phyloP scores from a whole-genome alignment of 2,888 invertebrate species.

The Dasypogon diadema region DNA sequence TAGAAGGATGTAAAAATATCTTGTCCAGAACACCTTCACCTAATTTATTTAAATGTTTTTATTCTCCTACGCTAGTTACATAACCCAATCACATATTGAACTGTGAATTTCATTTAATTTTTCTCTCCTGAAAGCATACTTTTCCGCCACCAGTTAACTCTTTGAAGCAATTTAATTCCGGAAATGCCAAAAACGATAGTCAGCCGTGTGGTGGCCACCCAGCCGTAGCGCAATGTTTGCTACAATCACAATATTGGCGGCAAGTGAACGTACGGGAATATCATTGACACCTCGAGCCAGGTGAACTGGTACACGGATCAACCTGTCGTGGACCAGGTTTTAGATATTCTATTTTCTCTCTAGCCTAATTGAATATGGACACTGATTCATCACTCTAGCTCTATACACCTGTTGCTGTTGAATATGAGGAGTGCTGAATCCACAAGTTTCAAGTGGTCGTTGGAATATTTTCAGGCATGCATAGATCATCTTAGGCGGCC shows the following conservation, averaged over 20 bases:
- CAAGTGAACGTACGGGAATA: not conserved
- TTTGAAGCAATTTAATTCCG: slow-evolving; percentile 15
- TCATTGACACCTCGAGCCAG: not conserved
- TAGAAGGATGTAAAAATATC: too few species aligned
- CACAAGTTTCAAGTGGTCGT: too few species aligned
- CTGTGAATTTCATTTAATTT: too few species aligned
- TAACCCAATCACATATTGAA: too few species aligned
- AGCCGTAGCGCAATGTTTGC: not conserved
- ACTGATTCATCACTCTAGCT: not conserved
- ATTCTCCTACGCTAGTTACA: too few species aligned
- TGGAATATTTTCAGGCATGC: too few species aligned
- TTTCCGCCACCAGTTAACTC: not conserved
- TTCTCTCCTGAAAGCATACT: not conserved
- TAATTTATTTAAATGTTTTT: too few species aligned
- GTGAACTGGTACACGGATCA: not conserved
- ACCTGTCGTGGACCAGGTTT: not conserved
- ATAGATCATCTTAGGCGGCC: not conserved
- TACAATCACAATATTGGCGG: not conserved
- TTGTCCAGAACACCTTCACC: too few species aligned
- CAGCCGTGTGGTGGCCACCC: slow-evolving; percentile 7
- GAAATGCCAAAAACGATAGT: slow-evolving; percentile 34
- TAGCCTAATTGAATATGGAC: slow-evolving; percentile 3
- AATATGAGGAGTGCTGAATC: not conserved
- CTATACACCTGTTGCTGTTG: not conserved
- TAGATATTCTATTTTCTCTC: not conserved